phyloP scores from a whole-genome alignment of 35 echinoderm and acorn worm genomes.

The Strongylocentrotus purpuratus region DNA sequence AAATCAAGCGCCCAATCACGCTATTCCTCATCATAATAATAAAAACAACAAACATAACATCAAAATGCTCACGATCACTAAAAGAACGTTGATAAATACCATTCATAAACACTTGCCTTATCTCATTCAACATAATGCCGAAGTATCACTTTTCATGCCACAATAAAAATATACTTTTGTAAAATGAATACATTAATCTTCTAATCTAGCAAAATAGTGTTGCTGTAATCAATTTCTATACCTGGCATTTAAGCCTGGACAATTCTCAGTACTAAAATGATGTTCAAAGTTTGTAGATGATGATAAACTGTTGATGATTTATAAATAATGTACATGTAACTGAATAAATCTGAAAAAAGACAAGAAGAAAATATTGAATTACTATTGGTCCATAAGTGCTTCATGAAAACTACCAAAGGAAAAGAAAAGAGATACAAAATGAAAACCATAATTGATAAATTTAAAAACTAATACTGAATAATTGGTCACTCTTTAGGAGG shows the following conservation, averaged over 20 bases:
- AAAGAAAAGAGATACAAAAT: not conserved
- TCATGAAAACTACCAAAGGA: not conserved
- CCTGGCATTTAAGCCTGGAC: not conserved
- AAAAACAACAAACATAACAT: not conserved
- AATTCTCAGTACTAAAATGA: not conserved
- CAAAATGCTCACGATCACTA: not conserved
- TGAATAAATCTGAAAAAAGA: not conserved
- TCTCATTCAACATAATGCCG: not conserved
- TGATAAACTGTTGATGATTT: not conserved
- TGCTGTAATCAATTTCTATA: not conserved
- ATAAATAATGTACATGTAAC: not conserved
- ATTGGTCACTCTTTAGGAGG: not conserved
- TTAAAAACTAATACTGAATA: not conserved
- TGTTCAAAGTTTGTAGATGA: not conserved
- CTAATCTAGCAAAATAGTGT: not conserved
- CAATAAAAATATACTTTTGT: not conserved
- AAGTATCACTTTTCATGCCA: not conserved
- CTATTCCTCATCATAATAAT: not conserved
- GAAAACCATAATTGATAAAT: not conserved
- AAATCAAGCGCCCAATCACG: constrained; percentile 25
- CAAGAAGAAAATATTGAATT: not conserved
- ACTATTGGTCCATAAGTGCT: not conserved
- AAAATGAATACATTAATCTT: not conserved
- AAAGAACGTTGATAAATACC: not conserved
- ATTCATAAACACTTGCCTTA: not conserved